These are phyloP conservation scores for Epistrophe grossulariae DNA, from an alignment of 2,888 invertebrate genomes.

Conservation along the genomic window DNA sequence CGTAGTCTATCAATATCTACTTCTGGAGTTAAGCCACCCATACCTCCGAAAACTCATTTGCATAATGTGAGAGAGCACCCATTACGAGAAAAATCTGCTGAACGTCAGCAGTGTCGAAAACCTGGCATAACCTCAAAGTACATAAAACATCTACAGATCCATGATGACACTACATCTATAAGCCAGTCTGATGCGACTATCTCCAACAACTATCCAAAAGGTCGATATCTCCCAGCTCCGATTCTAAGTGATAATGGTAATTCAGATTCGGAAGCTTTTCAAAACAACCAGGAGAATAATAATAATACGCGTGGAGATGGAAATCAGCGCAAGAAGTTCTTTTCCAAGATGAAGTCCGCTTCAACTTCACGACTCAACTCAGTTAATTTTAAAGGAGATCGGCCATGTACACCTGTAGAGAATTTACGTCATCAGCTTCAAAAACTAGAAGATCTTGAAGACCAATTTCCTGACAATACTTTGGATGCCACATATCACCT, in stretches of 20 bases:
- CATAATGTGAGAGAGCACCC: slow-evolving; percentile 56
- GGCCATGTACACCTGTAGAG: slow-evolving; percentile 90
- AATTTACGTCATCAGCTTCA: slow-evolving; percentile 91
- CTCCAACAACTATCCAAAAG: slow-evolving; percentile 82
- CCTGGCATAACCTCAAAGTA: slow-evolving; percentile 82
- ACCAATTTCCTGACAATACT: slow-evolving; percentile 90
- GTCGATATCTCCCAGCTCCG: slow-evolving; percentile 80
- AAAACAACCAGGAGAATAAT: slow-evolving; percentile 84
- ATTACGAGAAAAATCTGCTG: slow-evolving; percentile 77
- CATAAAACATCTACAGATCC: slow-evolving; percentile 81
- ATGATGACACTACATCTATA: slow-evolving; percentile 82
- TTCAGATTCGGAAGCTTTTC: slow-evolving; percentile 81
- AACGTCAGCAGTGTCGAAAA: slow-evolving; percentile 77
- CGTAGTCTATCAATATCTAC: slow-evolving; percentile 77
- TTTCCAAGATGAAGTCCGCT: slow-evolving; percentile 89
- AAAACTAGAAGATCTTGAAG: slow-evolving; percentile 92
- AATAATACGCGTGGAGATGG: slow-evolving; percentile 80
- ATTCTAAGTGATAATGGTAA: slow-evolving; percentile 83
- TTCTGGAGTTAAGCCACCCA: slow-evolving; percentile 78
- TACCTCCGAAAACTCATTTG: slow-evolving; percentile 81
- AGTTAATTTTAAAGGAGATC: slow-evolving; percentile 80
- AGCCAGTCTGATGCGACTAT: slow-evolving; percentile 84
- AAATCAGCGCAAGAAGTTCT: slow-evolving; percentile 87
- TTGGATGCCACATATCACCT: slow-evolving; percentile 90
- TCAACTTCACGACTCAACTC: slow-evolving; percentile 89